A percentile compares a stretch with the other conserved stretches of the same genome.
These are phyloP conservation scores for Hipposideros larvatus DNA, from an alignment of 2,797 vertebrate species.

Conservation along the genomic window DNA sequence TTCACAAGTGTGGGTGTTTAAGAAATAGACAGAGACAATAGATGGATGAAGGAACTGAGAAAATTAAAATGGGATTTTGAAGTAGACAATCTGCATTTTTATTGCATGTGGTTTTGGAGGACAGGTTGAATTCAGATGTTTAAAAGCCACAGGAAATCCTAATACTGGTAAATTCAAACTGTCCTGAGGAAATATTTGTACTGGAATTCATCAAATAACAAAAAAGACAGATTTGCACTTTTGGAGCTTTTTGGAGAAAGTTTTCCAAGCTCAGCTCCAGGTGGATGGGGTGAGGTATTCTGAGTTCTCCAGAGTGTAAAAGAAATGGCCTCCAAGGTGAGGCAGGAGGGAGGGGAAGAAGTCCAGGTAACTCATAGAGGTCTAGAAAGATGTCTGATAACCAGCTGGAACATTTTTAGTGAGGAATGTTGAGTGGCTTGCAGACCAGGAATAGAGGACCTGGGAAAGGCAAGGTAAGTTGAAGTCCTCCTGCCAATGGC, in stretches of 20 bases:
- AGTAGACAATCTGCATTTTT: not conserved
- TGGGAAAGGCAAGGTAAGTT: not conserved
- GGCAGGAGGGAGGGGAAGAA: not conserved
- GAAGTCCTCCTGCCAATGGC: not conserved
- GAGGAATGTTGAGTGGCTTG: not conserved
- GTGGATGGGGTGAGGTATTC: not conserved
- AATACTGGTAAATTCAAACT: not conserved
- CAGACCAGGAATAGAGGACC: not conserved
- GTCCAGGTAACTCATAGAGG: not conserved
- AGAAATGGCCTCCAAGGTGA: not conserved
- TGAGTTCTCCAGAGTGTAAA: not conserved
- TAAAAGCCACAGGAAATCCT: conserved; percentile 4
- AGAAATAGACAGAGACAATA: not conserved
- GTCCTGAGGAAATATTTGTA: not conserved
- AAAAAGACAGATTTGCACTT: not conserved
- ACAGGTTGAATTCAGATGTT: not conserved
- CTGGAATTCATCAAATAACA: not conserved
- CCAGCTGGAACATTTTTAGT: not conserved
- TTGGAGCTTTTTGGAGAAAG: not conserved
- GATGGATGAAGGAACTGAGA: not conserved
- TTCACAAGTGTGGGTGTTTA: not conserved
- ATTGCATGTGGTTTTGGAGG: not conserved
- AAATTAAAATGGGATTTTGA: not conserved
- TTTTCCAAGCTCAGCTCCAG: not conserved
- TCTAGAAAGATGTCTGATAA: not conserved